These are phyloP conservation scores for Microcebus ravelobensis DNA, from an alignment of 2,113 vertebrate genomes.

Conservation along the genomic window DNA sequence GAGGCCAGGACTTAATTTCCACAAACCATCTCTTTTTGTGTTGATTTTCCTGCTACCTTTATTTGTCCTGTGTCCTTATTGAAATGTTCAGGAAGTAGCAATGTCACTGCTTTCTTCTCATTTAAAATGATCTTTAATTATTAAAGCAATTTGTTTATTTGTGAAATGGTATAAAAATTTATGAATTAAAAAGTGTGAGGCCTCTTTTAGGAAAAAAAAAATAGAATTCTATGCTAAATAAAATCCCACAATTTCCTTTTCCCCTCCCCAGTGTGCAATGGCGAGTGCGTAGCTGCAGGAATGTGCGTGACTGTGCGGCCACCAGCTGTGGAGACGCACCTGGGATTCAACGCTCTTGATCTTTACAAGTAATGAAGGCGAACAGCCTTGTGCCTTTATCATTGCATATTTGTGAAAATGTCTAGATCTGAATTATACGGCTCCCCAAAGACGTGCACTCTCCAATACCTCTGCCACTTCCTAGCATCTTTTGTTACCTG, in stretches of 20 bases:
- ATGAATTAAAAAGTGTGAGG: background rate
- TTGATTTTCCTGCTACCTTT: background rate
- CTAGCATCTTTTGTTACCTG: background rate
- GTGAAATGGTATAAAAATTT: background rate
- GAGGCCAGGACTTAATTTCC: background rate
- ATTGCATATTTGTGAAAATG: background rate
- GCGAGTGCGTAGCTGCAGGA: background rate
- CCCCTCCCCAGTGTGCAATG: too few relatives aligned
- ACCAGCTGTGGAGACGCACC: background rate
- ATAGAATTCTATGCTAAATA: background rate
- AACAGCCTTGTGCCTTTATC: background rate
- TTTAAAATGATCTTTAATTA: conserved; percentile 11
- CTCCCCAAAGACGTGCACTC: background rate
- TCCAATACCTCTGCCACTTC: background rate
- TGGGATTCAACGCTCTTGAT: background rate
- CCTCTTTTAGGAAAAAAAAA: background rate
- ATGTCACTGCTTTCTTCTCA: background rate
- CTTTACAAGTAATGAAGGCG: background rate
- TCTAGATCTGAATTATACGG: background rate
- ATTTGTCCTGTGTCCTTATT: background rate
- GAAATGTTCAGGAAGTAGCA: background rate
- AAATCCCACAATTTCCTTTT: background rate
- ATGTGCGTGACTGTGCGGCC: background rate
- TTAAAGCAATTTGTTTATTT: conserved; percentile 20
- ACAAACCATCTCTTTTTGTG: background rate